Evolutionary conservation across 2,113 vertebrate genomes (phyloP).

Genomic region (Oreochromis niloticus): DNA sequence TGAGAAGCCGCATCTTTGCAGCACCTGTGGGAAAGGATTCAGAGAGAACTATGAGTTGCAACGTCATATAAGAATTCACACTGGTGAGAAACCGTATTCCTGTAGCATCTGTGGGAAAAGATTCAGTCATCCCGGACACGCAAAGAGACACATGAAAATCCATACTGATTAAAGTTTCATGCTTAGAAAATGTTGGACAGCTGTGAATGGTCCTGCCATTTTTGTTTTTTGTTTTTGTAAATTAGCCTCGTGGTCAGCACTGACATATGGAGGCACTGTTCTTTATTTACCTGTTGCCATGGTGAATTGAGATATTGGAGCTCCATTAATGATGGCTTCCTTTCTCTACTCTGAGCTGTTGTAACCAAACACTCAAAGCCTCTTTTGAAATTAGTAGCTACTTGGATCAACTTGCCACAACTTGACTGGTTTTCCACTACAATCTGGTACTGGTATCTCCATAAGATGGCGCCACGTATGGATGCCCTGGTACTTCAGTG

Average conservation of each 20-base stretch:
- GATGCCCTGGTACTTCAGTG: no score
- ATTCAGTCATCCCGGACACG: background rate
- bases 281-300: background rate
- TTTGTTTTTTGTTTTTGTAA: background rate
- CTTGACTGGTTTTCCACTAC: background rate
- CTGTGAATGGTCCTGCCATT: background rate
- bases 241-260: background rate
- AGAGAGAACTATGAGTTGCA: background rate
- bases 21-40: background rate
- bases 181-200: background rate
- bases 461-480: no score
- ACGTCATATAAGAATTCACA: background rate
- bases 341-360: background rate
- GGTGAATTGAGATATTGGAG: background rate
- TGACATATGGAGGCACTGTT: background rate
- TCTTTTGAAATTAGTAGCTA: background rate
- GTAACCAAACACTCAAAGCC: background rate
- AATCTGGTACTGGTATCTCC: background rate
- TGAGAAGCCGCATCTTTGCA: background rate
- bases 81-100: background rate
- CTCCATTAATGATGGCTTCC: background rate
- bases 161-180: background rate
- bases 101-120: background rate
- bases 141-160: background rate
- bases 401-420: accelerated